Evolutionary conservation across 2,888 invertebrate genomes (phyloP), one percentile per base, ranked within the genome.

Genomic region (Dicyrtoma fusca): DNA sequence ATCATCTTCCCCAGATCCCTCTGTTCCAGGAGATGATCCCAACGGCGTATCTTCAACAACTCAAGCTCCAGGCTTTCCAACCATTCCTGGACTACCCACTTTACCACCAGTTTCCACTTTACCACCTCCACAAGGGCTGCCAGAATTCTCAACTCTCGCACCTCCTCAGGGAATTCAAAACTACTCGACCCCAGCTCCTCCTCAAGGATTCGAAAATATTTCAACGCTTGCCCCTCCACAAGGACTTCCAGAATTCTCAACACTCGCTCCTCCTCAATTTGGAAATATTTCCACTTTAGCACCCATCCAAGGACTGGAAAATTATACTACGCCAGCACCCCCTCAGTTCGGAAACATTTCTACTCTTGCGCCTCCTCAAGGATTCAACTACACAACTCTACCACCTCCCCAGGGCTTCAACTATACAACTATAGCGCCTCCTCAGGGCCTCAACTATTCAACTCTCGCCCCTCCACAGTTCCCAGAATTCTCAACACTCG

Each of bases 11-110:
- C n/a, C n/a, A 11, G 23, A 14, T 21, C 23, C 57, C 3, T 13
- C 44, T 25, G 64, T 44, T 25, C 71, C 71, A 34, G 53, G 42
- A n/a, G 71, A 71, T 57, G 71, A 64, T 42, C 70, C 70, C 4
- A 23, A 49, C 17, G 53, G 34, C 1, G 21, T 25, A 23, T n/a
- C 55, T 21, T 47, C 70, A 5, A 19, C 70, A 8, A 49, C 65
- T 51, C 51, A 23, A 53, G 17, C 53, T n/a, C 19, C 69, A 23
- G 42, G 51, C 8, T 19, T 53, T 3, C 51, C 71, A 26, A 17
- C 23, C 1, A 1, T 66, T 13, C 66, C 66, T 6, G 42, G 17
- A 34, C 47, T 42, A 10, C 57, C 25, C 8, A 47, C 45, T 19
- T 26, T 53, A 8, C 68, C 55, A 23, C 25, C 25, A 8, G 14